phyloP scores from a whole-genome alignment of 2,888 invertebrate genomes.

The Drosophila melanosoma region DNA sequence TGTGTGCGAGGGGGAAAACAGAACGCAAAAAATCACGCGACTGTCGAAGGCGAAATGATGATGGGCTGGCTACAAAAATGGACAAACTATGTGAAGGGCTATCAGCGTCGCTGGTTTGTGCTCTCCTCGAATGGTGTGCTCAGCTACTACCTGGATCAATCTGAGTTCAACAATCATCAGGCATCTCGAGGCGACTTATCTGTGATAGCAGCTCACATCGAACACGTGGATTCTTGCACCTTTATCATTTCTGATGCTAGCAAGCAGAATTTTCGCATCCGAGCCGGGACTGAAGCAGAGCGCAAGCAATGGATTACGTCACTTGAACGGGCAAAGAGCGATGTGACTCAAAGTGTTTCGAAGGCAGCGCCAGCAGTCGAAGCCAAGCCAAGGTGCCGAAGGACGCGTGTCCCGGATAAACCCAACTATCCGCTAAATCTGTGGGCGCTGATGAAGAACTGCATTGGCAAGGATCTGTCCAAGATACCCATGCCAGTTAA shows the following conservation, averaged over 20 bases:
- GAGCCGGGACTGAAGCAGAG: conserved; percentile 96
- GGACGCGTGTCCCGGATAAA: conserved; percentile 94
- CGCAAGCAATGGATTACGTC: conserved; percentile 99
- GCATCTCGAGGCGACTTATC: conserved; percentile 97
- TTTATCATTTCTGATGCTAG: conserved; percentile 98
- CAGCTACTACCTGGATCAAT: conserved; percentile 94
- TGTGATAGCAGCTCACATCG: conserved; percentile 96
- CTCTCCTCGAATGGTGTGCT: conserved; percentile 95
- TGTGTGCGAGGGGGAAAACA: conserved; percentile 3
- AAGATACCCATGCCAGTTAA: conserved; percentile 99
- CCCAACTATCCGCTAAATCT: conserved; percentile 97
- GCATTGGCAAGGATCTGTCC: conserved; percentile 99
- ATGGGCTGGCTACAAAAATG: conserved; percentile 98
- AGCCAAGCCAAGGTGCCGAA: conserved; percentile 85
- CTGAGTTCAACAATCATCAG: conserved; percentile 94
- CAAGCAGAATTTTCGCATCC: conserved; percentile 95
- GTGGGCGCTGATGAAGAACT: conserved; percentile 99
- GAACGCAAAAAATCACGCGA: conserved; percentile 1
- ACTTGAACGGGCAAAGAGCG: conserved; percentile 95
- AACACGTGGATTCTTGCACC: conserved; percentile 96
- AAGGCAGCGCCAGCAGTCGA: conserved; percentile 80
- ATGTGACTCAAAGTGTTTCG: conserved; percentile 88
- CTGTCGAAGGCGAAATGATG: conserved; percentile 76
- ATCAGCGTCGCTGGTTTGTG: conserved; percentile 99
- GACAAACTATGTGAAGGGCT: conserved; percentile 99